Evolutionary conservation across 1,140 invertebrate species (phyloP).

Genomic region (Tetramorium alpestre): DNA sequence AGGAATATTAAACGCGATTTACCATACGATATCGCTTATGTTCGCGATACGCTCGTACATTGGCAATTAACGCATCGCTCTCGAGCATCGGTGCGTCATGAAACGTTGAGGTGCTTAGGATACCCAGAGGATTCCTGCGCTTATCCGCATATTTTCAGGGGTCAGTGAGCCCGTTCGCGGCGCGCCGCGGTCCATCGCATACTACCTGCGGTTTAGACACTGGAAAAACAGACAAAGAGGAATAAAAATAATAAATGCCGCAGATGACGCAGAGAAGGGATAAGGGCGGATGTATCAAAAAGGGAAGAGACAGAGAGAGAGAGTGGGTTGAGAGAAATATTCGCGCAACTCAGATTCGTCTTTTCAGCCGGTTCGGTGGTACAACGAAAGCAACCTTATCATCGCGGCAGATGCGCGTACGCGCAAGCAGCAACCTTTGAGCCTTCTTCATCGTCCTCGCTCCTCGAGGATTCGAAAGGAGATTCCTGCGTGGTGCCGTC

Average conservation of each 20-base stretch:
- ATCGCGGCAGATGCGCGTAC: constrained; percentile 61
- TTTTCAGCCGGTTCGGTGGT: neutral
- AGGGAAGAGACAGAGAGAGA: neutral
- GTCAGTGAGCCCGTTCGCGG: constrained; percentile 63
- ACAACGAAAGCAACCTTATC: constrained; percentile 52
- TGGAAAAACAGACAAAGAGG: constrained; percentile 10
- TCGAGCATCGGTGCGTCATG: constrained; percentile 67
- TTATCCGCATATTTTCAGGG: constrained; percentile 75
- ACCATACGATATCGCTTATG: neutral
- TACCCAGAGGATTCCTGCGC: constrained; percentile 60
- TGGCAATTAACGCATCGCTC: constrained; percentile 33
- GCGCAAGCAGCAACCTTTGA: constrained; percentile 77
- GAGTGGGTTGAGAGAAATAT: neutral
- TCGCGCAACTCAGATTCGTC: neutral
- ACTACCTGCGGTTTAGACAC: constrained; percentile 49
- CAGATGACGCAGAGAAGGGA: neutral
- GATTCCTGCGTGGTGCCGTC: constrained; percentile 80
- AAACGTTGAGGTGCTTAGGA: constrained; percentile 66
- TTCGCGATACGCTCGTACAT: constrained; percentile 50
- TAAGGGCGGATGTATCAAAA: neutral
- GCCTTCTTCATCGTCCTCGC: constrained; percentile 75
- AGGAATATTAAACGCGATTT: constrained; percentile 16
- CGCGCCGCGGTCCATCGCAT: constrained; percentile 19
- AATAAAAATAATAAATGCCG: constrained; percentile 2
- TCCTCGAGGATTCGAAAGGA: constrained; percentile 80